These are phyloP conservation scores for Dinoponera quadriceps DNA, from an alignment of 1,140 invertebrate genomes.

Conservation along the genomic window DNA sequence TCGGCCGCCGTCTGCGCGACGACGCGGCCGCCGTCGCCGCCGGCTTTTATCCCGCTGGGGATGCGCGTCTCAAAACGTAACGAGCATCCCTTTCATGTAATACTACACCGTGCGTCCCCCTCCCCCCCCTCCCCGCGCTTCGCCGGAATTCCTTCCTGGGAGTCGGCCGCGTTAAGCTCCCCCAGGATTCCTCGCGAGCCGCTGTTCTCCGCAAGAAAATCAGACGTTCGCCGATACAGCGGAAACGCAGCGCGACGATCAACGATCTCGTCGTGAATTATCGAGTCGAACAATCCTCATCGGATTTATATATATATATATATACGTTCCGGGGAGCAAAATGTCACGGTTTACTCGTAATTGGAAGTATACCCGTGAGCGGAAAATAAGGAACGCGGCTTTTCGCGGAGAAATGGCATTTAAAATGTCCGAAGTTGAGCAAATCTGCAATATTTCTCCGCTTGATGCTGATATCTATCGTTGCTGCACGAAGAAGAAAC, in stretches of 20 bases:
- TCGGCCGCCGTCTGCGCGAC: not conserved
- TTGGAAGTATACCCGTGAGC: not conserved
- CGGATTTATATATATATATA: too few relatives aligned
- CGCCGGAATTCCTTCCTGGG: constrained; percentile 59
- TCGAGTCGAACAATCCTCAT: not conserved
- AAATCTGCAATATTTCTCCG: too few relatives aligned
- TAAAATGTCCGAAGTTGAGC: too few relatives aligned
- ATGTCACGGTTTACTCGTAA: not conserved
- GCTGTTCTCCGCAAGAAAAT: constrained; percentile 44
- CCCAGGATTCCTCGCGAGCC: constrained; percentile 44
- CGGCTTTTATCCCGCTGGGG: constrained; percentile 61
- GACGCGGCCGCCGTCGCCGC: constrained; percentile 5
- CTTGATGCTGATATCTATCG: too few relatives aligned
- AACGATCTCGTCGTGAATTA: constrained; percentile 37
- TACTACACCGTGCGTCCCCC: constrained; percentile 33
- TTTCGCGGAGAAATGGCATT: too few relatives aligned
- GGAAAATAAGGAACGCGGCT: too few relatives aligned
- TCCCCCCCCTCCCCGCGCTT: too few relatives aligned
- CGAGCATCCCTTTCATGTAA: constrained; percentile 70
- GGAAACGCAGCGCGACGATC: constrained; percentile 1
- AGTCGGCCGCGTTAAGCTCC: constrained; percentile 43
- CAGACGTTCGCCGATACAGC: constrained; percentile 22
- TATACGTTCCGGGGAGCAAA: not conserved
- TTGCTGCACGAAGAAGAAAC: too few relatives aligned
- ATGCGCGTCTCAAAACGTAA: constrained; percentile 60